phyloP scores from a whole-genome alignment of 92 coral and sea anemone species.

The Muricea muricata region DNA sequence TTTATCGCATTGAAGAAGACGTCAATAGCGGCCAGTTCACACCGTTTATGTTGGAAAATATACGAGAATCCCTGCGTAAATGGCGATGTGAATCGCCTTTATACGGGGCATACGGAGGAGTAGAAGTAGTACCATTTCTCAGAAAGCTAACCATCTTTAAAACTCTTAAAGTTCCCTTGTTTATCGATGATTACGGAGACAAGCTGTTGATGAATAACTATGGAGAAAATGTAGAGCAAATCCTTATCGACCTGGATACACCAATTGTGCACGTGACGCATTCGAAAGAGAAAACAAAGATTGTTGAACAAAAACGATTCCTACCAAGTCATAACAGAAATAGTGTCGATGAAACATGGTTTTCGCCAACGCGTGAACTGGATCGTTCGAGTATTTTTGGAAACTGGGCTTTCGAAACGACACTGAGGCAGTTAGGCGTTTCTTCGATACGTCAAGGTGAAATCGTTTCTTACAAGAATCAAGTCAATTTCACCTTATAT shows the following conservation, averaged over 20 bases:
- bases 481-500: slow-evolving; percentile 68
- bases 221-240: not conserved
- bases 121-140: slow-evolving; percentile 3
- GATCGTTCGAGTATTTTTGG: slow-evolving; percentile 52
- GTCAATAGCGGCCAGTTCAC: slow-evolving; percentile 39
- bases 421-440: slow-evolving; percentile 49
- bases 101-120: slow-evolving; percentile 2
- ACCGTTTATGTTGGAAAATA: too few relatives aligned
- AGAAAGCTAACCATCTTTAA: slow-evolving; percentile 65
- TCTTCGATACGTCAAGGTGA: slow-evolving; percentile 64
- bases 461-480: slow-evolving; percentile 63
- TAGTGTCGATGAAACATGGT: slow-evolving; percentile 64
- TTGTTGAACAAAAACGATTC: slow-evolving; percentile 8
- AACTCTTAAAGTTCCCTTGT: slow-evolving; percentile 57
- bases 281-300: slow-evolving; percentile 34
- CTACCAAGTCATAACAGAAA: slow-evolving; percentile 62
- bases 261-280: slow-evolving; percentile 70
- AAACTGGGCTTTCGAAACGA: slow-evolving; percentile 54
- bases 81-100: slow-evolving; percentile 59
- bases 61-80: slow-evolving; percentile 43
- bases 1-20: slow-evolving; percentile 51
- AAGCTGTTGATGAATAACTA: slow-evolving; percentile 24
- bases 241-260: slow-evolving; percentile 31
- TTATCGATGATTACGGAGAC: slow-evolving; percentile 63
- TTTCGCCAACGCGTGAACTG: slow-evolving; percentile 39